Evolutionary conservation across 2,113 vertebrate genomes (phyloP).

Genomic region (Lampris incognitus): DNA sequence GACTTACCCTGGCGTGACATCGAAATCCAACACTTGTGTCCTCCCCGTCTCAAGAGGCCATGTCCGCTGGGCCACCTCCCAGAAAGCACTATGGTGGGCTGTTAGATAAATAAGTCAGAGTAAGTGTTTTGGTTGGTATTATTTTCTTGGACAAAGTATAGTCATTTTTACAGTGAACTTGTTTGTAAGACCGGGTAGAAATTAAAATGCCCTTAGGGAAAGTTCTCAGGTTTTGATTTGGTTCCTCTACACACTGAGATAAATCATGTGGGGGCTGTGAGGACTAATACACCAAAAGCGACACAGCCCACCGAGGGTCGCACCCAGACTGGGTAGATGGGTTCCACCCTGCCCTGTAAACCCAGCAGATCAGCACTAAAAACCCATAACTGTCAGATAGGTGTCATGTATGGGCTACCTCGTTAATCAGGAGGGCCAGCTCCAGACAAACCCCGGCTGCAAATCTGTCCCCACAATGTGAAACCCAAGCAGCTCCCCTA

Average conservation of each 20-base stretch:
- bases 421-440: conserved; percentile 55
- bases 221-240: too few relatives aligned
- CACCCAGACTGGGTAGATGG: conserved; percentile 17
- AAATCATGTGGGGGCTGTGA: too few relatives aligned
- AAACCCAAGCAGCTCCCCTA: conserved; percentile 52
- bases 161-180: too few relatives aligned
- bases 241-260: too few relatives aligned
- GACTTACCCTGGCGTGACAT: conserved; percentile 69
- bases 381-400: conserved; percentile 70
- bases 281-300: background rate
- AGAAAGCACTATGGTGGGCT: background rate
- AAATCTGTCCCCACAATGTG: conserved; percentile 45
- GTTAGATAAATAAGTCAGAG: too few relatives aligned
- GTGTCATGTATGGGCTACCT: conserved; percentile 35
- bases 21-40: conserved; percentile 73
- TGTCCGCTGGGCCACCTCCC: conserved; percentile 67
- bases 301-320: conserved; percentile 47
- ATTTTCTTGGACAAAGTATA: too few relatives aligned
- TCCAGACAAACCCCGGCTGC: conserved; percentile 20
- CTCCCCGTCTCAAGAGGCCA: conserved; percentile 52
- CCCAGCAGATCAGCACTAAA: conserved; percentile 56
- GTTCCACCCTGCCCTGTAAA: conserved; percentile 41
- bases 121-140: too few relatives aligned
- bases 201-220: too few relatives aligned
- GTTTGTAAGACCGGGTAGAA: too few relatives aligned